These are phyloP conservation scores for Urosaurus nigricauda DNA, from an alignment of 2,797 vertebrate species.

Conservation along the genomic window DNA sequence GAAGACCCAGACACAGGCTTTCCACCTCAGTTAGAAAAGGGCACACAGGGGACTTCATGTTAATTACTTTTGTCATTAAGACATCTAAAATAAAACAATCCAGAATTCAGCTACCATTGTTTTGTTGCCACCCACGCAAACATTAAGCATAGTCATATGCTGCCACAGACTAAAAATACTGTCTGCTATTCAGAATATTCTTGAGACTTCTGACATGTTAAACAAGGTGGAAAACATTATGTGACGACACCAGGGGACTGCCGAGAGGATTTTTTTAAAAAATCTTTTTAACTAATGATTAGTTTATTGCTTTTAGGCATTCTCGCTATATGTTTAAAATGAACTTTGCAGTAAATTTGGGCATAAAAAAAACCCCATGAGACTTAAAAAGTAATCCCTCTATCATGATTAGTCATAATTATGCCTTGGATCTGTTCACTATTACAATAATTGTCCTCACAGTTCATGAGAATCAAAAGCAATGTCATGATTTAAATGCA, in stretches of 20 bases:
- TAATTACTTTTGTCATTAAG: not conserved
- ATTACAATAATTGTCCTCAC: conserved; percentile 70
- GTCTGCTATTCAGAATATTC: conserved; percentile 43
- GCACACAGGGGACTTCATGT: not conserved
- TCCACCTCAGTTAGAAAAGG: not conserved
- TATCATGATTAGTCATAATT: conserved; percentile 65
- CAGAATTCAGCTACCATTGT: conserved; percentile 28
- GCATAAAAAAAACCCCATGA: conserved; percentile 51
- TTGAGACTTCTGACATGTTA: conserved; percentile 36
- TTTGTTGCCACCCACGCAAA: conserved; percentile 57
- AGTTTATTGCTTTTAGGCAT: conserved; percentile 49
- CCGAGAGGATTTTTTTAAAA: not conserved
- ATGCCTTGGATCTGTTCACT: conserved; percentile 65
- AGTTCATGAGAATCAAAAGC: conserved; percentile 58
- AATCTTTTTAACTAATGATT: conserved; percentile 53
- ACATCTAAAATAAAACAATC: conserved; percentile 14
- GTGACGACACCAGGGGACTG: conserved; percentile 11
- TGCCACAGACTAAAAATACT: conserved; percentile 16
- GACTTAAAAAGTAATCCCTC: conserved; percentile 43
- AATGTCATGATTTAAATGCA: conserved; percentile 53
- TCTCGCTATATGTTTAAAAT: conserved; percentile 55
- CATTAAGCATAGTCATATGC: conserved; percentile 34
- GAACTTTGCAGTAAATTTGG: conserved; percentile 56
- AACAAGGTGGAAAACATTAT: conserved; percentile 49
- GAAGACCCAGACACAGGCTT: not conserved